Evolutionary conservation across 2,113 vertebrate genomes (phyloP), one percentile per base, ranked within the genome.

Genomic region (Platysteira castanea): DNA sequence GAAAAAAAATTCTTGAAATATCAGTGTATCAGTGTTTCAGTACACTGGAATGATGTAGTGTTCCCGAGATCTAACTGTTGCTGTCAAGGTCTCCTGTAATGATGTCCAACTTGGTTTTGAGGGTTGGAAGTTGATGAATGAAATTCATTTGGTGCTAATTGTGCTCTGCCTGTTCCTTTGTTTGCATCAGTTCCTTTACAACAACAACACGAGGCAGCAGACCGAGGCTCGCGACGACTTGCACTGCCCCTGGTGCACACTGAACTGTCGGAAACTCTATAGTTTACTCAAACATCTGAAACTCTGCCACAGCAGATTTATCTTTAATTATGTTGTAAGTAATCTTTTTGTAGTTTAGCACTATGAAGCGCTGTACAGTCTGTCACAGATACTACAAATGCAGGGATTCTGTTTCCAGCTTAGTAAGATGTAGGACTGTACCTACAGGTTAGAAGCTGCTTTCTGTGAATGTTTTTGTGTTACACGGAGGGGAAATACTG

Each of bases 221-320:
- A 99, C 99, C 0, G 99, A 99, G 97, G 99, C 99, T 16, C 98
- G 99, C 53, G 99, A 99, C 14, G 99, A 99, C 95, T 97, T 99
- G 70, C 99, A 99, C 96, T 99, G 99, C 94, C 99, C 99, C 2
- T 99, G 99, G 99, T 99, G 99, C 91, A 99, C 99, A 0, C 97
- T 99, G 89, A 99, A 99, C 97, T 99, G 99, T 94, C 98, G 99
- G 91, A 99, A 99, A 89, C 99, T 99, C 49, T 99, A 99, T 96
- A 99, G 99, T 96, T 98, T 99, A 93, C 99, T 99, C 50, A 99
- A 99, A 94, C 99, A 99, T 98, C 99, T 99, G 75, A 99, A 99
- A 90, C 99, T 99, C 83, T 99, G 99, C 94, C 99, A 99, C 96
- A 99, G 99, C 96, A 98, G 99, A 89, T 99, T 99, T 98, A 99